These are phyloP conservation scores for Synaphobranchus kaupii DNA, from an alignment of 2,797 vertebrate species.

Conservation along the genomic window DNA sequence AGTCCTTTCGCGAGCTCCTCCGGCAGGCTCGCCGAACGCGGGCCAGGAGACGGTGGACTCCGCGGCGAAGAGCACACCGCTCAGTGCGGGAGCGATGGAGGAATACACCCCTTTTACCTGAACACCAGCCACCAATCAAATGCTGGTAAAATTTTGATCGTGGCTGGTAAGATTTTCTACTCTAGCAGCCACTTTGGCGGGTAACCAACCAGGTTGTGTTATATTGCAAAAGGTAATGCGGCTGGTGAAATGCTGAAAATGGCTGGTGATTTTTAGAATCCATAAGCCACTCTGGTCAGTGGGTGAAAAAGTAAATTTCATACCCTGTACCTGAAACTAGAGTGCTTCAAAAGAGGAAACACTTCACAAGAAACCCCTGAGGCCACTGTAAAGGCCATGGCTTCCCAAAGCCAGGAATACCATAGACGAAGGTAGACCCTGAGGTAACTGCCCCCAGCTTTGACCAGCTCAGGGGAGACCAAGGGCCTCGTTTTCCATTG, in stretches of 20 bases:
- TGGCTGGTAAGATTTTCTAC: no score
- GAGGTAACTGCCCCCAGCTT: background rate
- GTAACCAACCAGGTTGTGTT: no score
- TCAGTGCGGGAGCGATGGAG: background rate
- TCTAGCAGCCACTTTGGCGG: no score
- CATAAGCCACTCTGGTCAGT: no score
- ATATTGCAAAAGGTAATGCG: no score
- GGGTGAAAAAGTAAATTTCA: no score
- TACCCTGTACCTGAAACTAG: background rate
- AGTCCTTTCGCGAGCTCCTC: slow-evolving; percentile 34
- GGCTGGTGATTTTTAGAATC: no score
- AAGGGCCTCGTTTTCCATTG: background rate
- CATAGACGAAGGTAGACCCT: background rate
- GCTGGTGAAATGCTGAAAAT: no score
- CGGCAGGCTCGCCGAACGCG: slow-evolving; percentile 40
- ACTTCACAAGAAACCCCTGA: background rate
- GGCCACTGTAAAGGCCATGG: background rate
- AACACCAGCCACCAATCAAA: no score
- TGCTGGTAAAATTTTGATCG: no score
- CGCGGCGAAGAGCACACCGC: background rate
- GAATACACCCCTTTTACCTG: background rate
- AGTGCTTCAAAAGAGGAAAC: background rate
- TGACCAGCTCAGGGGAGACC: background rate
- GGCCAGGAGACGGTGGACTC: background rate
- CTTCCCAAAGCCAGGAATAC: background rate